Conservation (phyloP, 2,797 vertebrate species). For the Xiphophorus birchmanni region DNA sequence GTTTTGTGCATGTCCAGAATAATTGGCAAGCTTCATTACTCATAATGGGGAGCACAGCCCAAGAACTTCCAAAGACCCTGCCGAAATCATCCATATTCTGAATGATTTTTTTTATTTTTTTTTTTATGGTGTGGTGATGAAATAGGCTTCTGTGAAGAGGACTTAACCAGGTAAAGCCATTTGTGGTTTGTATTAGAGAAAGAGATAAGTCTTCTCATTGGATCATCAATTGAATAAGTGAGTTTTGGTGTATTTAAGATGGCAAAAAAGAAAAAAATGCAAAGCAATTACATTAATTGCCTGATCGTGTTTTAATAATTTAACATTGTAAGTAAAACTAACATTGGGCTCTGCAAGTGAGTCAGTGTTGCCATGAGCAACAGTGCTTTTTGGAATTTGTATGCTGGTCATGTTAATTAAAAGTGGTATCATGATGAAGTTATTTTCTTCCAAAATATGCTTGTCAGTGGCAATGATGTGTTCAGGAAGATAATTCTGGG, state of each 20-base stretch:
- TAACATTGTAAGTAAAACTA: neutral
- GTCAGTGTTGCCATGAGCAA: neutral
- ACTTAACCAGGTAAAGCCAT: neutral
- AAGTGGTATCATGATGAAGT: neutral
- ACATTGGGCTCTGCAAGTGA: conserved; percentile 3
- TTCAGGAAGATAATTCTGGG: conserved; percentile 2
- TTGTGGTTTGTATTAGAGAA: neutral
- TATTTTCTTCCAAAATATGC: conserved; percentile 1
- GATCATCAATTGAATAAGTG: neutral
- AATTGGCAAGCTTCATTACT: neutral
- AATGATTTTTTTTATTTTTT: neutral
- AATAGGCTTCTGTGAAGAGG: neutral
- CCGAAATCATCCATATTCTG: neutral
- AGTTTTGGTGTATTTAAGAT: neutral
- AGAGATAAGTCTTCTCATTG: neutral
- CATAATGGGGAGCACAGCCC: neutral
- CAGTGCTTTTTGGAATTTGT: neutral
- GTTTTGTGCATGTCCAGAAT: neutral
- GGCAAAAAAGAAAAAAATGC: no score
- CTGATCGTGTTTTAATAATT: neutral
- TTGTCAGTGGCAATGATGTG: conserved; percentile 7
- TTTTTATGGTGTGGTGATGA: neutral
- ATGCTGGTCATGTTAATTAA: conserved; percentile 1
- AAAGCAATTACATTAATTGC: neutral
- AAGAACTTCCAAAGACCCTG: neutral